Base-by-base conservation (phyloP, 2,797 vertebrate genomes). In the Parauchenoglanis ngamensis region DNA sequence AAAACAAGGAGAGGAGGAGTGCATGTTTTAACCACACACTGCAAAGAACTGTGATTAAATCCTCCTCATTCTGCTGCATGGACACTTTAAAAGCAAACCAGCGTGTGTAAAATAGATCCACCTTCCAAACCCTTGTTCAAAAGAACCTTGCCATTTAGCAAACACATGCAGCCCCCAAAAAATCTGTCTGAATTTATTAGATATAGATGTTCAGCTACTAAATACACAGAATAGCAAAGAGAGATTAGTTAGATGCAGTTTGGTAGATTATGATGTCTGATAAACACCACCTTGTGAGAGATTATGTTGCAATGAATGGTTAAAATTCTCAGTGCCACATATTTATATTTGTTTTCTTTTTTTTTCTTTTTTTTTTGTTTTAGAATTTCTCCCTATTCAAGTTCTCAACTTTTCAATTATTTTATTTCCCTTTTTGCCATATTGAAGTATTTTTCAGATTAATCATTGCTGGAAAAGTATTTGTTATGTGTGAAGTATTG, bases 1-100 rank as follows among this genome's bases (percentile, higher is more conserved):
- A 72, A 82, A 86, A 61, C 85, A 78, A 88, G 68, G 72, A 49
- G 79, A 35, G 87, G 61, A 68, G 82, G 83, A 87, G 57, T 87
- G 86, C 44, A 49, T 82, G 80, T 83, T 83, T 83, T 31, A 83
- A 52, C 80, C 80, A 83, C 80, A 83, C 61, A 67, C 76, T 44
- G 88, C 81, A 76, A 70, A 85, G 85, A 86, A 86, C 90, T 90
- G 86, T 85, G 84, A 91, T 88, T 83, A 73, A 87, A 87, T 81
- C 54, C 77, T 83, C 61, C 80, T 67, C 61, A 52, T 83, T 83
- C 76, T 65, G 85, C 88, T 87, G 88, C 67, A 85, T 63, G 86
- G 87, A 85, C 73, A 76, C 72, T 59, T 65, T 59, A 72, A 65
- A 85, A 72, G 49, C 79, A 83, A 87, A 80, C 70, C 83, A 87